Conservation (phyloP, 1,140 invertebrate genomes). For the Venturia canescens region DNA sequence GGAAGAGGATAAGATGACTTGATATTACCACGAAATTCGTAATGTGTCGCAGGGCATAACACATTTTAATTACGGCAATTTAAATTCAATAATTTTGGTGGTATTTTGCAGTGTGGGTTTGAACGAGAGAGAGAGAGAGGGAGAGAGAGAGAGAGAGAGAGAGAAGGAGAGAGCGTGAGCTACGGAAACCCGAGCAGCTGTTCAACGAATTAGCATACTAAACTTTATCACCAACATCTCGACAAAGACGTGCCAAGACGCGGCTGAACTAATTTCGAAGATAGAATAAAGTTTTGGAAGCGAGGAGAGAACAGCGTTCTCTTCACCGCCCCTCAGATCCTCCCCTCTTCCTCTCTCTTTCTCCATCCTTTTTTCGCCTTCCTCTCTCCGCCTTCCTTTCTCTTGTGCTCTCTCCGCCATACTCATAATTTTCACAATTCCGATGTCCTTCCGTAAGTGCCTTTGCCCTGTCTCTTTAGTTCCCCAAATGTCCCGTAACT, state of each 20-base stretch:
- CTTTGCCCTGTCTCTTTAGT: neutral
- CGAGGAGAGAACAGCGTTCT: slow-evolving; percentile 46
- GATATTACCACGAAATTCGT: slow-evolving; percentile 57
- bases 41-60: slow-evolving; percentile 60
- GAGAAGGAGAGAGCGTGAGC: neutral
- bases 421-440: slow-evolving; percentile 9
- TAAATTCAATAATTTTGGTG: slow-evolving; percentile 77
- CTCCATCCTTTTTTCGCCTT: neutral
- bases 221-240: slow-evolving; percentile 77
- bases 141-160: slow-evolving; percentile 25
- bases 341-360: neutral
- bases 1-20: neutral
- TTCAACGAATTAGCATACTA: slow-evolving; percentile 76
- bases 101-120: slow-evolving; percentile 26
- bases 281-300: slow-evolving; percentile 75
- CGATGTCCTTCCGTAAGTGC: neutral
- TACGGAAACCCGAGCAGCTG: slow-evolving; percentile 63
- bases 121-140: neutral
- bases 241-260: slow-evolving; percentile 77
- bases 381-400: too few relatives aligned
- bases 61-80: slow-evolving; percentile 77
- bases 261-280: slow-evolving; percentile 77
- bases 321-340: neutral
- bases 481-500: neutral
- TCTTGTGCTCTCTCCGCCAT: slow-evolving; percentile 7